Base-by-base conservation (phyloP, 2,113 vertebrate genomes). In the Glaucomys volans region DNA sequence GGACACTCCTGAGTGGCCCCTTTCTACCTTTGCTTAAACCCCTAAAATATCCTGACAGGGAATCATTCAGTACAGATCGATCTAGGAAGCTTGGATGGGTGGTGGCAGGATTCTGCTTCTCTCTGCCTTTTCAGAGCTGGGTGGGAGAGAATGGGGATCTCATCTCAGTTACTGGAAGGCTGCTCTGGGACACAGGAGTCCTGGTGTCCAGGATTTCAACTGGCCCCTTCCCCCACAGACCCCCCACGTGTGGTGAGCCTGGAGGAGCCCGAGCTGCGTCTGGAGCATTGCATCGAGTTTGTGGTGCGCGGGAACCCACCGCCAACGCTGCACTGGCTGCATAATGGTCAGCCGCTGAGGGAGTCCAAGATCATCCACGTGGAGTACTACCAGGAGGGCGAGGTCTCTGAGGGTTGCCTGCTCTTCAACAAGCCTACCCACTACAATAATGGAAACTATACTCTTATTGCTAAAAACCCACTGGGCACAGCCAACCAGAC, bases 361-460 rank as follows among this genome's bases (percentile, higher is more conserved):
- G 98, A 99, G 97, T 99, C 98, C 5, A 98, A 99, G 32, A 99
- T 99, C 98, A 99, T 99, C 97, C 99, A 98, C 7, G 99, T 99
- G 47, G 99, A 99, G 87, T 99, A 99, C 97, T 99, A 99, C 96
- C 98, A 99, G 59, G 99, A 99, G 98, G 99, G 99, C 35, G 99
- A 99, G 96, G 98, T 99, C 59, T 98, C 99, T 0, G 99, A 99
- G 98, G 99, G 99, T 85, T 99, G 99, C 86, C 98, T 99, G 97
- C 99, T 98, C 91, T 99, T 99, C 98, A 99, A 99, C 98, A 99
- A 99, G 97, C 99, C 99, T 42, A 99, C 99, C 0, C 99, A 99
- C 98, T 99, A 99, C 97, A 99, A 99, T 98, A 99, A 99, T 0
- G 99, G 99, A 95, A 99, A 99, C 99, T 99, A 99, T 98, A 99